Base-by-base conservation (phyloP, 2,888 invertebrate genomes). In the Hirtodrosophila histrioides region DNA sequence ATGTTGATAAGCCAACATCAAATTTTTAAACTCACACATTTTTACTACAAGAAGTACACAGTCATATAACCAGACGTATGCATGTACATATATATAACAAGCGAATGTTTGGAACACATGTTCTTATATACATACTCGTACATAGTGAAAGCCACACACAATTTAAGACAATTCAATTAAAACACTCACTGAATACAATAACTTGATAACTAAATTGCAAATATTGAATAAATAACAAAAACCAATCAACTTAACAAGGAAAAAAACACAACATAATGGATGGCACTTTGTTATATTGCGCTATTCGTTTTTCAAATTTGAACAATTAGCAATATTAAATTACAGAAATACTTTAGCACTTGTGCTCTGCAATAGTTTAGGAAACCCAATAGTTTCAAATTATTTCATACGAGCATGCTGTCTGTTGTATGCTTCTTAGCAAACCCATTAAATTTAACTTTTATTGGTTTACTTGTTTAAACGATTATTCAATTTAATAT, bases 11-110 rank as follows among this genome's bases (percentile, higher is more conserved):
- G 54, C 36, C 36, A 64, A 65, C 83, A 80, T 57, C 43, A 53
- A 71, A 74, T 67, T 71, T 82, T 83, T 69, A 77, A 75, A 69
- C 55, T 66, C 54, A 69, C 87, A 78, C 66, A 75, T 65, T 72
- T 66, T 60, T 64, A 76, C 58, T 71, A 56, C 40, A 46, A 45
- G 5, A 56, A 41, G 48, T 31, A 70, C 49, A 70, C 58, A 56
- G 29, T 33, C 31, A 46, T 50, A 54, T 31, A 12, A 24, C 46
- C 50, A 72, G 51, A 56, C 53, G n/a, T 49, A 49, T 45, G 37
- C 44, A 36, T 23, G 17, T 58, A 58, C 50, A 53, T 72, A 66
- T 67, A 55, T 63, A 43, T 56, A 75, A 54, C 37, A 54, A 33
- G 31, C 57, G 54, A 68, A 61, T 41, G 55, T 57, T 58, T 56